Evolutionary conservation across 2,113 vertebrate genomes (phyloP).

Genomic region (Anthoscopus minutus): DNA sequence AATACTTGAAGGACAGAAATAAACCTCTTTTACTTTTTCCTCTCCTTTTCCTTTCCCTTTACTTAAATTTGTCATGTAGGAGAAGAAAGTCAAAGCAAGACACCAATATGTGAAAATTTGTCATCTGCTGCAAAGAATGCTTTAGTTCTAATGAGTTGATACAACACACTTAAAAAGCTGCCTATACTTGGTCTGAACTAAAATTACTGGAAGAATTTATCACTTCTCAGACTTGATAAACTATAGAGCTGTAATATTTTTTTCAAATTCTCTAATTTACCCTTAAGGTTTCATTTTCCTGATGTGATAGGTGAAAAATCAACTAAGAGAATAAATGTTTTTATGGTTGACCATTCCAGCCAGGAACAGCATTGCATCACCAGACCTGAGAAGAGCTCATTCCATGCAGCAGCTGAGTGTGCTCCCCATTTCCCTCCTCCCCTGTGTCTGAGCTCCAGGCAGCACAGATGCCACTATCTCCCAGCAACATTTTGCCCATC

Average conservation of each 20-base stretch:
- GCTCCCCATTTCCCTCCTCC: background rate
- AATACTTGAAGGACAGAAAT: background rate
- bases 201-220: background rate
- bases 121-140: background rate
- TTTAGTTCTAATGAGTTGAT: background rate
- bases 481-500: background rate
- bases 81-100: background rate
- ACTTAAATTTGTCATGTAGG: background rate
- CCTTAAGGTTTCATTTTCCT: background rate
- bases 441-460: background rate
- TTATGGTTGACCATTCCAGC: background rate
- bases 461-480: background rate
- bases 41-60: background rate
- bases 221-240: background rate
- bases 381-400: background rate
- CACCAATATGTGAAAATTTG: background rate
- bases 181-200: background rate
- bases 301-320: background rate
- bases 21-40: background rate
- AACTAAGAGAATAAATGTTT: background rate
- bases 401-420: fast-evolving
- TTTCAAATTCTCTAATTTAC: background rate
- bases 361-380: background rate
- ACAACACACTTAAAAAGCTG: background rate
- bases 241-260: background rate